Conservation (phyloP, 2,113 vertebrate genomes). For the Rissa tridactyla region DNA sequence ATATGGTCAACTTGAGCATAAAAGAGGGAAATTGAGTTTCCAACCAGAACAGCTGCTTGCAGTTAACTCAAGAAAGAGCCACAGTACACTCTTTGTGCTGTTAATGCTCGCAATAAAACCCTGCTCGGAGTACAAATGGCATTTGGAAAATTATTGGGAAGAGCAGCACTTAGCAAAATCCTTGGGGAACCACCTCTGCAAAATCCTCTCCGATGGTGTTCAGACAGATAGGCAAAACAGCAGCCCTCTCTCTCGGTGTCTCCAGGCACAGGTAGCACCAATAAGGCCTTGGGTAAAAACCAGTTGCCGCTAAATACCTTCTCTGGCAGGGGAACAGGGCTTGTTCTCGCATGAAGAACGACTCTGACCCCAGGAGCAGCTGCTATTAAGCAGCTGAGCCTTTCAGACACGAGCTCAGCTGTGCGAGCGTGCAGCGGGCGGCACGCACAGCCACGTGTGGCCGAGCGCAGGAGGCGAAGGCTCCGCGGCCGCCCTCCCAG, state of each 20-base stretch:
- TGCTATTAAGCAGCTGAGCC: not conserved
- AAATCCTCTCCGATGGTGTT: not conserved
- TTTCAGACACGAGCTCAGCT: not conserved
- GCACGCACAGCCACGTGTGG: not conserved
- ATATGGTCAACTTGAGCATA: not conserved
- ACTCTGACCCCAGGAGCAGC: not conserved
- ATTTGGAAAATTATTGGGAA: conserved; percentile 15
- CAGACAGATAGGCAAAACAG: not conserved
- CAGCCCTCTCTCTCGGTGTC: accelerated
- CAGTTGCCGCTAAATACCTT: not conserved
- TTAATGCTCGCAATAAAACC: not conserved
- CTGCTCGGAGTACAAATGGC: not conserved
- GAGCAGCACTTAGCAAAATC: conserved; percentile 31
- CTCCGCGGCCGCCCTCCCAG: accelerated
- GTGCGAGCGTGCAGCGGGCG: not conserved
- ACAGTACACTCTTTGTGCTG: not conserved
- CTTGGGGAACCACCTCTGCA: conserved; percentile 2
- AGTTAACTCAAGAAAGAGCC: conserved; percentile 11
- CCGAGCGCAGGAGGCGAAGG: not conserved
- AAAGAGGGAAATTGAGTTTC: conserved; percentile 7
- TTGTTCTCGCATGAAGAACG: not conserved
- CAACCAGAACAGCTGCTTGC: not conserved
- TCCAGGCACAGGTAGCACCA: not conserved
- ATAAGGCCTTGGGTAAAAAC: not conserved
- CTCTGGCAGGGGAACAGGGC: not conserved